Evolutionary conservation across 2,797 vertebrate genomes (phyloP).

Genomic region (Enteromius viviparus): DNA sequence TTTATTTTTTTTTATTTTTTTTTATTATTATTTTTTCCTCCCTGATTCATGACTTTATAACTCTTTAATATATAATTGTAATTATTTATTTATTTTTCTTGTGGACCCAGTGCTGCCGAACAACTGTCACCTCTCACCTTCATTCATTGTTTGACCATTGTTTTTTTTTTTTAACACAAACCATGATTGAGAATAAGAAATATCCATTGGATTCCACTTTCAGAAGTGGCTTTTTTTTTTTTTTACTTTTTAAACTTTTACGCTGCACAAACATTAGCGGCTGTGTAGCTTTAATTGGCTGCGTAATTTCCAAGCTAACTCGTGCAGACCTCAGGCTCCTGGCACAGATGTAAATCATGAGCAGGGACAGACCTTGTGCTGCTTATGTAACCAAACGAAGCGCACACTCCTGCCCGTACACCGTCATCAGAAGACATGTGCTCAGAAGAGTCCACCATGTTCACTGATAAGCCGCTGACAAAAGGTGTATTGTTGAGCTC

Average conservation of each 20-base stretch:
- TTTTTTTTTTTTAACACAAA: neutral
- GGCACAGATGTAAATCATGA: slow-evolving; percentile 27
- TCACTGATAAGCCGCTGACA: neutral
- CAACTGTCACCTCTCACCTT: too few species aligned
- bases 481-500: slow-evolving; percentile 19
- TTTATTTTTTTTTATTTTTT: too few species aligned
- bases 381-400: slow-evolving; percentile 40
- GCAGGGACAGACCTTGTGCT: slow-evolving; percentile 40
- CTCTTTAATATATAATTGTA: too few species aligned
- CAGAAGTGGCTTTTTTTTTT: too few species aligned
- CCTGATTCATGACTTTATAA: too few species aligned
- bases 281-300: slow-evolving; percentile 46
- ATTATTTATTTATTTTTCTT: too few species aligned
- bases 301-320: slow-evolving; percentile 46
- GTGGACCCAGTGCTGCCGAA: too few species aligned
- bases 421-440: neutral
- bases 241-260: neutral
- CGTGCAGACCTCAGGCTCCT: slow-evolving; percentile 36
- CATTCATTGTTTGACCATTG: too few species aligned
- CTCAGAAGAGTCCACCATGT: neutral
- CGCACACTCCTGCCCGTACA: neutral
- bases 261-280: neutral
- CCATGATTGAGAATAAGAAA: neutral
- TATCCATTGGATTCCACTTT: neutral
- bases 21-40: too few species aligned